Base-by-base conservation (phyloP, 2,888 invertebrate genomes). In the Cryptophagus acutangulus region DNA sequence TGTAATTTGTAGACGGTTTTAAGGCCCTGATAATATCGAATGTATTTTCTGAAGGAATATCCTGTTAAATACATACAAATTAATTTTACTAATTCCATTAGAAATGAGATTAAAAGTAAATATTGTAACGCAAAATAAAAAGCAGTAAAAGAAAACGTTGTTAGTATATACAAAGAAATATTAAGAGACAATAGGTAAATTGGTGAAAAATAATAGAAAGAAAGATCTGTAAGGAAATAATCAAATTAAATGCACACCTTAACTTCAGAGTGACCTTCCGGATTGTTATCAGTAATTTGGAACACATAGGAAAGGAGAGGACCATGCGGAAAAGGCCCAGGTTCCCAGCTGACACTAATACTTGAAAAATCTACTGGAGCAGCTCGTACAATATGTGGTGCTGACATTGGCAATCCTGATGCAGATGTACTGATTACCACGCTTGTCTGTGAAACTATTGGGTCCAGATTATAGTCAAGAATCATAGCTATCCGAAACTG, bases 401-500 rank as follows among this genome's bases (percentile, higher is more conserved):
- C 77, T 0, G 87, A 92, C 51, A 81, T 74, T 9, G 90, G 89
- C 35, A 78, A 74, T 20, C 87, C 89, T 41, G 75, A 78, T 3
- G 86, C 78, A 26, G 80, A 67, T 0, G 89, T 89, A 43, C 82
- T 79, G 56, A 87, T 87, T 33, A 85, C 81, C 0, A 83, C 80
- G 43, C 87, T 87, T 9, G 85, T 79, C 5, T 81, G 78, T 0
- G 88, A 67, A 49, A 84, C 79, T 0, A 86, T 77, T 3, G 82
- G 79, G 41, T 82, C 79, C 1, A 14, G 15, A 31, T 31, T 76
- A 45, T 80, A 78, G 2, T 86, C 82, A 36, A 92, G 72, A 35
- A 87, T 77, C 54, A 90, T 75, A 29, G 88, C 87, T 41, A 93
- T 83, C 40, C 92, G 85, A 72, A 94, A 94, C 92, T 92, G 71